Conservation (phyloP, 2,797 vertebrate genomes). For the Psittacula derbiana region DNA sequence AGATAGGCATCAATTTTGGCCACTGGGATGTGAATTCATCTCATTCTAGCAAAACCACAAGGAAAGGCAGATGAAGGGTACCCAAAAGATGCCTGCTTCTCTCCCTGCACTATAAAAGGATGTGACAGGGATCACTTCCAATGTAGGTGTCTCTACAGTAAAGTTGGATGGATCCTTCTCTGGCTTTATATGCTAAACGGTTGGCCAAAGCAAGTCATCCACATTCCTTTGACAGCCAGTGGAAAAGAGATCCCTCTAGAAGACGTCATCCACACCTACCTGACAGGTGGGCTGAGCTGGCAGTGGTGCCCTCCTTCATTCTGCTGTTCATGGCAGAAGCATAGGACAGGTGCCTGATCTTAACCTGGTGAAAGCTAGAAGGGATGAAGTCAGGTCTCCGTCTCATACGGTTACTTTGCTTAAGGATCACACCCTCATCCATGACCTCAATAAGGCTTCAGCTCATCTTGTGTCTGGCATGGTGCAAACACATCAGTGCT, state of each 20-base stretch:
- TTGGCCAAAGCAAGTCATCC: neutral
- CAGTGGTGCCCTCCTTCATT: neutral
- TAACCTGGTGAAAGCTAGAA: neutral
- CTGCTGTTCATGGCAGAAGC: neutral
- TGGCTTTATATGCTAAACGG: neutral
- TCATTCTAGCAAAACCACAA: neutral
- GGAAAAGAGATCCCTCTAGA: neutral
- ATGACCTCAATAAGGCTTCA: neutral
- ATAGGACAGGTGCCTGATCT: neutral
- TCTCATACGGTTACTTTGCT: neutral
- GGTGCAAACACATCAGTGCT: rapidly evolving
- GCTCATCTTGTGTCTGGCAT: neutral
- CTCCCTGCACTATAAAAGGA: neutral
- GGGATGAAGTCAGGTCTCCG: neutral
- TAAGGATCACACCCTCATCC: neutral
- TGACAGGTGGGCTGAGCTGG: neutral
- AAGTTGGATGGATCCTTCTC: neutral
- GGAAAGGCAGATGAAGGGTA: neutral
- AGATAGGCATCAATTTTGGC: neutral
- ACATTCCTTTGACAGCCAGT: neutral
- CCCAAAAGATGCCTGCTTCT: neutral
- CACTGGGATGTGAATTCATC: neutral
- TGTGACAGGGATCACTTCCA: neutral
- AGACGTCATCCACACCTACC: neutral
- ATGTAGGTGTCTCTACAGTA: neutral